Base-by-base conservation (phyloP, 2,888 invertebrate species). In the Cosmorhoe ocellata region DNA sequence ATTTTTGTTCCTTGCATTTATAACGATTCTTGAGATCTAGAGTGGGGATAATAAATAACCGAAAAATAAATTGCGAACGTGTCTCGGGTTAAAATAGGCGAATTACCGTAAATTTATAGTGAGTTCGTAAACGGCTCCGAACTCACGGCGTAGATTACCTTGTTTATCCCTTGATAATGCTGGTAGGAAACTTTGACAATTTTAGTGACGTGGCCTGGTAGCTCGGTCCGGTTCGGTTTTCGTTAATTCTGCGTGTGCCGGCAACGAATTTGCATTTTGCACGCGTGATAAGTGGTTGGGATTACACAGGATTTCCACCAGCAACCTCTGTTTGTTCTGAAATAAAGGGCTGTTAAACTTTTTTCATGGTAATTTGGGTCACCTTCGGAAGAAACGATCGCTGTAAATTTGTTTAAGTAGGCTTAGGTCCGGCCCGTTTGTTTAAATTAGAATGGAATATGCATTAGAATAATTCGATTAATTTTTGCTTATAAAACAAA, bases 311-410 rank as follows among this genome's bases (percentile, higher is more conserved):
- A 85, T 88, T 85, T 81, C 78, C 79, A 76, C 85, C 82, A 83
- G 81, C 85, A 80, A 85, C 84, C 86, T 84, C 84, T 85, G 88
- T 89, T 87, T 89, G 85, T 79, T 75, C 86, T 83, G 83, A 87
- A 88, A 89, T 88, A 88, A 89, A 89, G 87, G 87, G 87, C 82
- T 85, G 83, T 86, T 87, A 85, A 89, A 87, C 81, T 84, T 89
- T 85, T 89, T 89, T 86, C 83, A 84, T 82, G 85, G 84, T 79
- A 87, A 90, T 90, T 89, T 88, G 86, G 89, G 89, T 88, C 88
- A 89, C 87, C 84, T 89, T 87, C 76, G 76, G 75, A 81, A 84
- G 85, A 79, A 79, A 84, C 75, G 82, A 76, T 81, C 74, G 79
- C 66, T 85, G 82, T 87, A 84, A 89, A 89, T 88, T 86, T 84